Base-by-base conservation (phyloP, 2,113 vertebrate species). In the Tachysurus fulvidraco region DNA sequence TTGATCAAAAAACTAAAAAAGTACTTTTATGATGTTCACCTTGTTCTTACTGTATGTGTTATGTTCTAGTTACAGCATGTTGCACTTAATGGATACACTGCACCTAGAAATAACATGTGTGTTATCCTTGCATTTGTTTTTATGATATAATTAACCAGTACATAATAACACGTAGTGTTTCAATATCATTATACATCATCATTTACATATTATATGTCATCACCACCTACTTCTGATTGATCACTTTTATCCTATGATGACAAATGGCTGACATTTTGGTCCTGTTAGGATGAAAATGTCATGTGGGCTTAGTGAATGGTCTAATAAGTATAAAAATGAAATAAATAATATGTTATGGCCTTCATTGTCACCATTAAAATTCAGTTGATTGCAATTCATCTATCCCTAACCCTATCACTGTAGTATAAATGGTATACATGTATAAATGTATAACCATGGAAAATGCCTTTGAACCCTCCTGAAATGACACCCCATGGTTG, bases 401-500 rank as follows among this genome's bases (percentile, higher is more conserved):
- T 73, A 44, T 44, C 10, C 46, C 46, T 50, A 50, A 50, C 46
- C 46, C 46, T 50, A 50, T 50, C 36, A 36, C 36, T 36, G 36
- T 36, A 21, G 19, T 44, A 3, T 57, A 59, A 41, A 54, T 55
- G 41, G 46, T 14, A 7, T 50, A 13, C 8, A 2, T 36, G 36
- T n/a, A n/a, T n/a, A n/a, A n/a, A 2, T 4, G n/a, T 28, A 28
- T 46, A 83, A 84, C 25, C 36, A 25, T 78, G 74, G 79, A 28
- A 0, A 19, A 73, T 64, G 84, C 41, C 41, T 65, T 52, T 85
- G 84, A 85, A 85, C 84, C 36, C 50, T 64, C 73, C 57, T 71
- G 28, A 90, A 87, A 89, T 62, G 30, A 71, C 83, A 74, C 81
- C 59, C 62, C 64, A 41, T 41, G 71, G 81, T 74, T 79, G 80